These are phyloP conservation scores for Orchestia grillus DNA, from an alignment of 1,140 invertebrate genomes.

Conservation along the genomic window DNA sequence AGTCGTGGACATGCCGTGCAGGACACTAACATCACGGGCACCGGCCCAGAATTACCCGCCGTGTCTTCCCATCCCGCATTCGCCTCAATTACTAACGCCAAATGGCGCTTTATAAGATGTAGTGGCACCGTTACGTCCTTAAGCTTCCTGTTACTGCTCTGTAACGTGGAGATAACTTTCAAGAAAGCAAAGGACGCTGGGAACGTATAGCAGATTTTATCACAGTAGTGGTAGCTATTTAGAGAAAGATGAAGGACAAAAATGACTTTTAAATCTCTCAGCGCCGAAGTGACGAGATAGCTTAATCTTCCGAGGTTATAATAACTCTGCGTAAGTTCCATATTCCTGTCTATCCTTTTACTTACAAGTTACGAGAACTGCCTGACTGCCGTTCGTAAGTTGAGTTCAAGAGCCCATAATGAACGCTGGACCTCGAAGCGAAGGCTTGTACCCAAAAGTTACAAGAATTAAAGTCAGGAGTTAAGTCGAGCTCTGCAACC, in stretches of 20 bases:
- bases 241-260: not conserved
- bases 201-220: not conserved
- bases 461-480: not conserved
- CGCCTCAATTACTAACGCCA: not conserved
- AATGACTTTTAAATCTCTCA: not conserved
- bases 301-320: not conserved
- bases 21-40: not conserved
- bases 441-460: not conserved
- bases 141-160: not conserved
- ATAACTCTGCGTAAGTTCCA: not conserved
- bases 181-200: not conserved
- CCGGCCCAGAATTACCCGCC: too few species aligned
- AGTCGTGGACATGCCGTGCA: not conserved
- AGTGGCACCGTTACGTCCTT: not conserved
- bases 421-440: not conserved
- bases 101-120: constrained; percentile 8
- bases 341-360: not conserved
- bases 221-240: not conserved
- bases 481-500: not conserved
- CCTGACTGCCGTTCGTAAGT: not conserved
- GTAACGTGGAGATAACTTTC: not conserved
- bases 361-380: not conserved
- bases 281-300: not conserved
- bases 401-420: not conserved
- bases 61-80: not conserved